Evolutionary conservation across 2,888 invertebrate species (phyloP).

Genomic region (Melanostoma mellinum): DNA sequence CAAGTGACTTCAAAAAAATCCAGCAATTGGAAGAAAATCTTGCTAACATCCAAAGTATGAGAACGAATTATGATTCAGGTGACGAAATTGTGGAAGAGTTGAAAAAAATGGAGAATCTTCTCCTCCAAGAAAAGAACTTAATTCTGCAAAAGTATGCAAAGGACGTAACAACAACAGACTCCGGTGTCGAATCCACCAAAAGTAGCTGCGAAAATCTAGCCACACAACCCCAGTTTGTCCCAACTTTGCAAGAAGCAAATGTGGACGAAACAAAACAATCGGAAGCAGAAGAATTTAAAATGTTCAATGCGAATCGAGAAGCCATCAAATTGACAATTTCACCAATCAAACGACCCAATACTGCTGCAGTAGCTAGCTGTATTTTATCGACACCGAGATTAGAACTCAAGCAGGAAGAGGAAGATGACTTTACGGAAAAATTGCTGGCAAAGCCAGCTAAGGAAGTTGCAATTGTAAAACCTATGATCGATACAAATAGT

Average conservation of each 20-base stretch:
- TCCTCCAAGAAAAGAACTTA: constrained; percentile 79
- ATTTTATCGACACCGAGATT: constrained; percentile 54
- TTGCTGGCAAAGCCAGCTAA: constrained; percentile 76
- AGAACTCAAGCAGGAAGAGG: constrained; percentile 68
- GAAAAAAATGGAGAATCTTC: constrained; percentile 79
- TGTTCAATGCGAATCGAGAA: constrained; percentile 80
- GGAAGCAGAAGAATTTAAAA: constrained; percentile 75
- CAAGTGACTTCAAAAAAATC: constrained; percentile 79
- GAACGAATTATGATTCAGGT: constrained; percentile 79
- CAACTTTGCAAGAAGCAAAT: constrained; percentile 49
- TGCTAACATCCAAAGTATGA: constrained; percentile 80
- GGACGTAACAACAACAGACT: constrained; percentile 58
- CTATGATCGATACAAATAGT: constrained; percentile 78
- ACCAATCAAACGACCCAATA: constrained; percentile 78
- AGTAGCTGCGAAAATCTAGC: constrained; percentile 60
- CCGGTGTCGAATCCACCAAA: constrained; percentile 59
- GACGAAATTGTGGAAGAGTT: constrained; percentile 80
- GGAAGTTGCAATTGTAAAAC: constrained; percentile 80
- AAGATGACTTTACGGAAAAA: constrained; percentile 77
- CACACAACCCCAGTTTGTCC: constrained; percentile 48
- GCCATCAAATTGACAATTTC: constrained; percentile 80
- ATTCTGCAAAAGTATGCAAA: constrained; percentile 79
- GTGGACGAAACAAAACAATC: constrained; percentile 18
- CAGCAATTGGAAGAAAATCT: constrained; percentile 79
- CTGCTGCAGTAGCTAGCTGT: constrained; percentile 75